Evolutionary conservation across 2,888 invertebrate genomes (phyloP), one percentile per base, ranked within the genome.

Genomic region (Nesidiocoris tenuis): DNA sequence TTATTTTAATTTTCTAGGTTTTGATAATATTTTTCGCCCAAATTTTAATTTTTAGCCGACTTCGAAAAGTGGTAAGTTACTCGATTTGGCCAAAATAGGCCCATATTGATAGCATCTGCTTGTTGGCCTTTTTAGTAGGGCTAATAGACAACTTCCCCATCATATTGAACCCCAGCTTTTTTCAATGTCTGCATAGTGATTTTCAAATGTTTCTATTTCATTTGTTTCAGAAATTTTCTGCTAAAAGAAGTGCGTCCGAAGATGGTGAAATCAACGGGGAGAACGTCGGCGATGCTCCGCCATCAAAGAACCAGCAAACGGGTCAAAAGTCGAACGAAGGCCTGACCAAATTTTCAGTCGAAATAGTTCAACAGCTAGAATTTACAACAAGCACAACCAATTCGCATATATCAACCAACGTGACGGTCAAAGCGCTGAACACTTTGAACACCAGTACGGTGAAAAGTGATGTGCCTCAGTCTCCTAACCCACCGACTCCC

Each of bases 311-410:
- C 25, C 77, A 70, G 17, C 72, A 76, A 84, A 84, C 76, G 84
- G 84, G 82, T 57, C 77, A 77, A 19, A 72, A 72, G 25, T 61
- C 23, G 16, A 72, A 61, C 54, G 79, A 79, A 25, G 77, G 74
- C 39, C 83, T 85, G 82, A 89, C 90, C 78, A 94, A 94, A 84
- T 94, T 95, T 85, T 94, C 94, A 2, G 94, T 95, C 78, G 94
- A 95, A 85, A 95, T 95, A 81, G 95, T 95, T 21, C 95, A 95
- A 83, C 95, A 94, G 83, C 85, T 94, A 74, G 94, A 95, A 84
- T 95, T 95, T 83, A 94, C 94, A 79, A 93, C 93, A 59, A 93
- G 92, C 64, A 91, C 92, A 71, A 93, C 93, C 64, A 94, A 92
- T 82, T 91, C 92, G 5, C 93, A 94, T 85, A 95, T 95, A 80